Percentiles rank a stretch among this genome's conserved stretches.
These are phyloP conservation scores for Hippoglossus hippoglossus DNA, from an alignment of 2,797 vertebrate genomes.

Conservation along the genomic window DNA sequence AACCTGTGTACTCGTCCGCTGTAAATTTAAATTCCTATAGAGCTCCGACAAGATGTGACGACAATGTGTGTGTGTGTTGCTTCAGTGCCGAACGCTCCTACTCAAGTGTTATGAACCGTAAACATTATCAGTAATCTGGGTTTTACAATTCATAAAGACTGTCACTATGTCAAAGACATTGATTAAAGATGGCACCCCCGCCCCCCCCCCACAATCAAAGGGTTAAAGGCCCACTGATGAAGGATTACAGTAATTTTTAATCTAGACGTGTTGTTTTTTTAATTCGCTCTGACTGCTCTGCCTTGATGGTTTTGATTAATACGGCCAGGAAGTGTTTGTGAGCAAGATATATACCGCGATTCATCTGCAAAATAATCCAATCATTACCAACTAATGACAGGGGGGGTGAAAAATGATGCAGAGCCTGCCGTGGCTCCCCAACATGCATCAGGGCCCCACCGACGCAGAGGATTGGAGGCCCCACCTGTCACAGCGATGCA, in stretches of 20 bases:
- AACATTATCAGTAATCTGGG: slow-evolving; percentile 20
- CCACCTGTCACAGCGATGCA: slow-evolving; percentile 87
- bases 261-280: slow-evolving; percentile 94
- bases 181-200: slow-evolving; percentile 41
- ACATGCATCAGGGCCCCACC: slow-evolving; percentile 87
- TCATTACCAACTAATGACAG: slow-evolving; percentile 99
- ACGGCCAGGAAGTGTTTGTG: slow-evolving; percentile 95
- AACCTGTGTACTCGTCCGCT: not conserved
- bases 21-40: no score
- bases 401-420: slow-evolving; percentile 96
- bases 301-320: slow-evolving; percentile 99
- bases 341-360: slow-evolving; percentile 98
- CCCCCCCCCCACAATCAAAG: slow-evolving; percentile 57
- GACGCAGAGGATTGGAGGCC: slow-evolving; percentile 87
- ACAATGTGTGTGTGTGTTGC: not conserved
- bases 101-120: slow-evolving; percentile 24
- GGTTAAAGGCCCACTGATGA: slow-evolving; percentile 93
- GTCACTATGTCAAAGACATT: slow-evolving; percentile 53
- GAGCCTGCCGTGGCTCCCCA: slow-evolving; percentile 86
- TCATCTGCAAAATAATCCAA: slow-evolving; percentile 99
- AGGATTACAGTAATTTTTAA: slow-evolving; percentile 96
- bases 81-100: not conserved
- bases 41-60: not conserved
- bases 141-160: slow-evolving; percentile 33
- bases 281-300: slow-evolving; percentile 95